These are phyloP conservation scores for Drosophila leonis DNA, from an alignment of 2,888 invertebrate species.

Conservation along the genomic window DNA sequence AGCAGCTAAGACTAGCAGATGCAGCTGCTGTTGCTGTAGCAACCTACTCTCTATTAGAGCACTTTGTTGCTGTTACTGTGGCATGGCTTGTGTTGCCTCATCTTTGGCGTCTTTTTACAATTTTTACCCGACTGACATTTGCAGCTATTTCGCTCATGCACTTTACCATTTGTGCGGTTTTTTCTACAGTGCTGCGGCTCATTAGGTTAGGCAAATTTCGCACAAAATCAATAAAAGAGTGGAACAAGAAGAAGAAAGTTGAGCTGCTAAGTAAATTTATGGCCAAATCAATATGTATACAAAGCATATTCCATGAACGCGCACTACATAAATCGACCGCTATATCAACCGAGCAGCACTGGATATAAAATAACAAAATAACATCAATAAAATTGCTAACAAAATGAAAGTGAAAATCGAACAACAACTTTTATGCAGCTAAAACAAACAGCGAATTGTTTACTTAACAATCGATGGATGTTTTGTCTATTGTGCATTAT, in stretches of 20 bases:
- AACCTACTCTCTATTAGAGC: slow-evolving; percentile 53
- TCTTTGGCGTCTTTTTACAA: slow-evolving; percentile 44
- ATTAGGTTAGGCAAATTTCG: slow-evolving; percentile 54
- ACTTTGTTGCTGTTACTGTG: slow-evolving; percentile 56
- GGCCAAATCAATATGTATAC: slow-evolving; percentile 45
- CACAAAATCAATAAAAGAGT: slow-evolving; percentile 35
- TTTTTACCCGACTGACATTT: slow-evolving; percentile 59
- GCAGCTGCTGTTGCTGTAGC: slow-evolving; percentile 34
- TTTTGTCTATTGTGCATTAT: slow-evolving; percentile 21
- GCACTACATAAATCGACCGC: slow-evolving; percentile 41
- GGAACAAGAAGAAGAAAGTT: background rate
- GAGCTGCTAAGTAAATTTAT: slow-evolving; percentile 31
- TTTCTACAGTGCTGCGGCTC: slow-evolving; percentile 45
- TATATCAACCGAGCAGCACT: slow-evolving; percentile 28
- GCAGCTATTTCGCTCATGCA: slow-evolving; percentile 49
- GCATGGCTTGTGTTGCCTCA: slow-evolving; percentile 5
- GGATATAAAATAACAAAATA: slow-evolving; percentile 3
- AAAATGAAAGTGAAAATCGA: slow-evolving; percentile 45
- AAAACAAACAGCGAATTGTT: slow-evolving; percentile 54
- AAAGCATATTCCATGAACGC: slow-evolving; percentile 26
- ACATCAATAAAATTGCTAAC: slow-evolving; percentile 15
- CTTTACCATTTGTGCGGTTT: slow-evolving; percentile 45
- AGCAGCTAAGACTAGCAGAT: slow-evolving; percentile 7
- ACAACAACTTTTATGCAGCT: slow-evolving; percentile 54
- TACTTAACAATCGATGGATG: slow-evolving; percentile 59